Percentiles rank a stretch among this genome's conserved stretches.
These are phyloP conservation scores for Cynocephalus volans DNA, from an alignment of 2,113 vertebrate species.

Conservation along the genomic window DNA sequence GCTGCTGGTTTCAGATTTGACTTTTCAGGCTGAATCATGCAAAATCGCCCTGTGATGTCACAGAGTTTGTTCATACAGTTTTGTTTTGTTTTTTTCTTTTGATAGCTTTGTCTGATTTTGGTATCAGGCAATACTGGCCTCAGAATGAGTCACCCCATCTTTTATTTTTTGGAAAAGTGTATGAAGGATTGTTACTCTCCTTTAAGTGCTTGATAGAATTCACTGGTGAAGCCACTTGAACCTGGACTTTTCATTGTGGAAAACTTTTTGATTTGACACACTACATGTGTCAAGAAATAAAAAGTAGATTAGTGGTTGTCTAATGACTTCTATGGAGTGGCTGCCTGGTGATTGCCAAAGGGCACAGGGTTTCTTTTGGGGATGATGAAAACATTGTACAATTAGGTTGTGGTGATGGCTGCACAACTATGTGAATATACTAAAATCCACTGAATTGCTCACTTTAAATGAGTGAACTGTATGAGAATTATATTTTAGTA, in stretches of 20 bases:
- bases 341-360: neutral
- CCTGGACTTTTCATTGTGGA: neutral
- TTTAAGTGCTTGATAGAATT: neutral
- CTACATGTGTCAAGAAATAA: neutral
- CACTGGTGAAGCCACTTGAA: neutral
- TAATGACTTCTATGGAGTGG: neutral
- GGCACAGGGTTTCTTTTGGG: neutral
- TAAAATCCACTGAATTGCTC: neutral
- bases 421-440: neutral
- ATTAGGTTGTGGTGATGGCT: neutral
- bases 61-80: neutral
- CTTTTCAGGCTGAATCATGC: neutral
- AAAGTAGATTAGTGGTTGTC: neutral
- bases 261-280: neutral
- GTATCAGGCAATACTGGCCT: neutral
- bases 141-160: neutral
- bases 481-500: constrained; percentile 1
- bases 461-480: neutral
- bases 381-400: constrained; percentile 39
- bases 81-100: neutral
- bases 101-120: neutral
- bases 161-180: neutral
- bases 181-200: neutral
- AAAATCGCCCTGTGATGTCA: neutral
- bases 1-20: neutral